Base-by-base conservation (phyloP, 2,797 vertebrate species). In the Fratercula arctica region DNA sequence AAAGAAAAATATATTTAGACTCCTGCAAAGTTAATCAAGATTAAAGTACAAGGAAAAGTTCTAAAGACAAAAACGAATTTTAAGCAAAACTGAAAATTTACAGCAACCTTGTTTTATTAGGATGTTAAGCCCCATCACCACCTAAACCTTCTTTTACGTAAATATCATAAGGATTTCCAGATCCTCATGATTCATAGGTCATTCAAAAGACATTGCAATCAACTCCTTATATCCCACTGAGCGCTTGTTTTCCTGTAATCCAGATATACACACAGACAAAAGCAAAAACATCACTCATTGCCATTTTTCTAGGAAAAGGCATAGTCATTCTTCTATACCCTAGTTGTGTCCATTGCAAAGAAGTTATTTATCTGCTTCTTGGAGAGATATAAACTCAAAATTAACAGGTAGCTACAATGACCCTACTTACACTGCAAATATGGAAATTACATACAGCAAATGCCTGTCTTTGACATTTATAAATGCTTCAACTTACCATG, bases 221-320 rank as follows among this genome's bases (percentile, higher is more conserved):
- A 93, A 9, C 68, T 56, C 35, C 64, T 75, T 10, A 14, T 16
- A 66, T 77, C 75, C 93, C 81, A 78, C 50, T 11, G 64, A 78
- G 56, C 60, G 35, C 57, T 46, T 85, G 46, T 64, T 85, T 92
- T 89, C 67, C 78, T 83, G 37, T 23, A 35, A 81, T 92, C 29
- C 78, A 85, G 68, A 70, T 75, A 85, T 1, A 31, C 10, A 73
- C 50, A 63, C 23, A 77, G 86, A 54, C 68, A 90, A 67, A 95
- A 96, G 64, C 39, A 84, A 85, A 93, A 90, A 60, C 86, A 89
- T 90, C 95, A 83, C 87, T 89, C 91, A 85, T 61, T 87, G 84
- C 60, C 72, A 77, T 8, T 41, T 45, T 64, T 80, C 77, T 72
- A 63, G 85, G 87, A 78, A 82, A 83, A 92, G 68, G 64, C 64